phyloP scores from a whole-genome alignment of 2,888 invertebrate genomes.

The Andrena marginata region DNA sequence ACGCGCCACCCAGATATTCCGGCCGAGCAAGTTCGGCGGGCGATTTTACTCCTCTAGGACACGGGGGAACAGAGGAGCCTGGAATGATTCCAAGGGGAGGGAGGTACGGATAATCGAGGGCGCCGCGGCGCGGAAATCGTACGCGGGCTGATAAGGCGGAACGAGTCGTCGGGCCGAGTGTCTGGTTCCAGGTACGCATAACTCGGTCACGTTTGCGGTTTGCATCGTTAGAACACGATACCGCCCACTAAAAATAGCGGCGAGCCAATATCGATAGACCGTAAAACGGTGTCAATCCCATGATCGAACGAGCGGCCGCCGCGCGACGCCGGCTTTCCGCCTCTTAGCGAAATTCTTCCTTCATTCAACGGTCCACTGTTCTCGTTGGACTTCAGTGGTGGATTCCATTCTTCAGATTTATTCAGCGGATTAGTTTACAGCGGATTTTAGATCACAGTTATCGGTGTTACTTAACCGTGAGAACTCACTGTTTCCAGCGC shows the following conservation, averaged over 20 bases:
- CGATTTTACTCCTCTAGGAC: background rate
- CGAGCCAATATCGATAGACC: slow-evolving; percentile 72
- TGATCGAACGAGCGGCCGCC: slow-evolving; percentile 39
- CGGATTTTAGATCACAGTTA: no score
- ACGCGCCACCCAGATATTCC: slow-evolving; percentile 3
- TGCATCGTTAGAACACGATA: slow-evolving; percentile 76
- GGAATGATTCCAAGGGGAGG: slow-evolving; percentile 36
- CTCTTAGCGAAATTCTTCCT: slow-evolving; percentile 10
- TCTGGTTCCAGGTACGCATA: slow-evolving; percentile 51
- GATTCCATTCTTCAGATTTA: no score
- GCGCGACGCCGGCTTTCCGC: slow-evolving; percentile 33
- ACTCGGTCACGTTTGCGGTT: slow-evolving; percentile 78
- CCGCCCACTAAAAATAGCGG: slow-evolving; percentile 73
- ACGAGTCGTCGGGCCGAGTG: slow-evolving; percentile 32
- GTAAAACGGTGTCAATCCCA: slow-evolving; percentile 63
- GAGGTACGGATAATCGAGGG: slow-evolving; percentile 15
- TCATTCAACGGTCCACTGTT: background rate
- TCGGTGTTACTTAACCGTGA: background rate
- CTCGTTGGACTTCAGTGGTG: no score
- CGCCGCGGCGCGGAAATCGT: slow-evolving; percentile 1
- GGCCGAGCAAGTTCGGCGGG: background rate
- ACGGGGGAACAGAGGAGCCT: slow-evolving; percentile 3
- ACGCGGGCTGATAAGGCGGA: slow-evolving; percentile 12
- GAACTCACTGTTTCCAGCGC: no score
- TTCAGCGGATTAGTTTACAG: no score